Evolutionary conservation across 2,797 vertebrate genomes (phyloP).

Genomic region (Masticophis lateralis): DNA sequence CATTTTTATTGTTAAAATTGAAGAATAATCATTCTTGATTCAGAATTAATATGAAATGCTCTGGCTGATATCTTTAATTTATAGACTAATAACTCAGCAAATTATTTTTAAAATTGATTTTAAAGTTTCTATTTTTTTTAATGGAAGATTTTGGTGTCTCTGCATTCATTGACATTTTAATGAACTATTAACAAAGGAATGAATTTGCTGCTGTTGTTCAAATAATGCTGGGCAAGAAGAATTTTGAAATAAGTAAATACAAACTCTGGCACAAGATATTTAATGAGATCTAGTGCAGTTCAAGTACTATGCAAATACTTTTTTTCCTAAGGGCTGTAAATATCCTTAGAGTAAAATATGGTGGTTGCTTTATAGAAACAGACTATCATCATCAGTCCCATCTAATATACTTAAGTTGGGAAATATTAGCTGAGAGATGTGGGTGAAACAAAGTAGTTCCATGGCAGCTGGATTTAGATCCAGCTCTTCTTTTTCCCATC

Average conservation of each 20-base stretch:
- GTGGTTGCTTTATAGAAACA: not conserved
- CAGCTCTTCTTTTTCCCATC: not conserved
- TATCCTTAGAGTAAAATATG: not conserved
- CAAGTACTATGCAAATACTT: not conserved
- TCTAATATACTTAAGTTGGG: not conserved
- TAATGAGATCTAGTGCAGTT: not conserved
- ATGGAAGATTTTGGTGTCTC: conserved; percentile 12
- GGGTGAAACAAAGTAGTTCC: not conserved
- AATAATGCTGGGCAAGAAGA: conserved; percentile 40
- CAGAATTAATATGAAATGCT: not conserved
- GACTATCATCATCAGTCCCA: not conserved
- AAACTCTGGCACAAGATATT: conserved; percentile 4
- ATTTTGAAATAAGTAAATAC: conserved; percentile 38
- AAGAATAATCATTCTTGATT: not conserved
- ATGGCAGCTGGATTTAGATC: not conserved
- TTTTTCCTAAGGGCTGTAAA: not conserved
- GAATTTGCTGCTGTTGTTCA: not conserved
- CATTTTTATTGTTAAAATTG: not conserved
- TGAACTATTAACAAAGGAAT: conserved; percentile 45
- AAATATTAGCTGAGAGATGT: not conserved
- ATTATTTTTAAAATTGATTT: conserved; percentile 3
- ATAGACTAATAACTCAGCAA: not conserved
- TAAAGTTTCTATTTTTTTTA: not conserved
- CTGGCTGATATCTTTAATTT: conserved; percentile 8
- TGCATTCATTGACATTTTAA: conserved; percentile 54